Evolutionary conservation across 2,888 invertebrate genomes (phyloP).

Genomic region (Orgyia antiqua): DNA sequence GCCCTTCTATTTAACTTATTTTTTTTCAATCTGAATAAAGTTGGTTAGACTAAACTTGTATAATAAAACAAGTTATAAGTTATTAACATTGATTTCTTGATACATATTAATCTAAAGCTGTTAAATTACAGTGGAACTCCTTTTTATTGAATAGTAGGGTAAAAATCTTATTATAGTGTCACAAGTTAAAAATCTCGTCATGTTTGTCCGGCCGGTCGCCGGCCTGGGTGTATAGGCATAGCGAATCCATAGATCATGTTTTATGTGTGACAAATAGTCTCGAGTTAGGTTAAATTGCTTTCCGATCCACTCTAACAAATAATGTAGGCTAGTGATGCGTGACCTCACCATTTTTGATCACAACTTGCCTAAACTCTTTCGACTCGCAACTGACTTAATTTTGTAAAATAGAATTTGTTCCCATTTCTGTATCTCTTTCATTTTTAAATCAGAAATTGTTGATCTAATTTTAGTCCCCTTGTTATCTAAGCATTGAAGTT

Average conservation of each 20-base stretch:
- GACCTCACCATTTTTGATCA: conserved; percentile 61
- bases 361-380: conserved; percentile 56
- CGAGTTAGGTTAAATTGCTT: conserved; percentile 72
- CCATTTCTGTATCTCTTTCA: too few relatives aligned
- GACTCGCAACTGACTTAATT: too few relatives aligned
- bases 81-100: too few relatives aligned
- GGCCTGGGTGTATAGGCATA: conserved; percentile 43
- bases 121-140: too few relatives aligned
- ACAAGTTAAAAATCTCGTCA: conserved; percentile 33
- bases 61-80: too few relatives aligned
- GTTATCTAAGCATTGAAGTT: too few relatives aligned
- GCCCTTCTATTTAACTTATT: conserved; percentile 34
- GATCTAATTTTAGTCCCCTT: too few relatives aligned
- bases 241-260: conserved; percentile 63
- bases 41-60: too few relatives aligned
- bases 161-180: conserved; percentile 28
- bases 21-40: too few relatives aligned
- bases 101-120: too few relatives aligned
- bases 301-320: conserved; percentile 74
- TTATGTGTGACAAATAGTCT: conserved; percentile 75
- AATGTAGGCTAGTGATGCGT: conserved; percentile 68
- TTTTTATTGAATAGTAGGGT: conserved; percentile 11
- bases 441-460: too few relatives aligned
- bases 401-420: too few relatives aligned
- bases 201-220: conserved; percentile 25